phyloP scores from a whole-genome alignment of 2,113 vertebrate species.

The Romanogobio albipinnatus region DNA sequence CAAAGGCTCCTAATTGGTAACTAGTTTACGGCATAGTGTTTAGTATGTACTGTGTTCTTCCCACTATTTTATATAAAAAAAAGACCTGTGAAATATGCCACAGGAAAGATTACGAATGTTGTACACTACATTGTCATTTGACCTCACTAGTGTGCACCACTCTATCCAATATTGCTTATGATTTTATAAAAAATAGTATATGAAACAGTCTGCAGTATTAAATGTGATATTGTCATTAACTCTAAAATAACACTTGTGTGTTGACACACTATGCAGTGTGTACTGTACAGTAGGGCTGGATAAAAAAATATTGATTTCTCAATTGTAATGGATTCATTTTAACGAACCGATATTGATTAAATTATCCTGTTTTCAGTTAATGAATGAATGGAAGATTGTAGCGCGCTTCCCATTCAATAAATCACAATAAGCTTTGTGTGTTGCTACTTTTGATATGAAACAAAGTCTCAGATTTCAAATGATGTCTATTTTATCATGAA shows the following conservation, averaged over 20 bases:
- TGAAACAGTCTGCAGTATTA: too few species aligned
- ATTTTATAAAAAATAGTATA: background rate
- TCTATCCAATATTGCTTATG: background rate
- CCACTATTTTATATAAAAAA: background rate
- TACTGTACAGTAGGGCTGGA: background rate
- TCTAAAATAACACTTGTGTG: background rate
- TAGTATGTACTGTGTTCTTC: background rate
- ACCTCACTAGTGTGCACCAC: background rate
- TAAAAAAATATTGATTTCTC: too few species aligned
- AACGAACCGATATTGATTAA: too few species aligned
- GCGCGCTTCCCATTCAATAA: too few species aligned
- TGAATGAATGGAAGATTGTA: too few species aligned
- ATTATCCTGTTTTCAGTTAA: too few species aligned
- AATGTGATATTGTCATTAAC: background rate
- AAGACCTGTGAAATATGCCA: background rate
- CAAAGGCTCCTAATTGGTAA: background rate
- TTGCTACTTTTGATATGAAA: too few species aligned
- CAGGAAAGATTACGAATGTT: background rate
- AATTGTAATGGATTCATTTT: too few species aligned
- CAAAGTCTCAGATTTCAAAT: too few species aligned
- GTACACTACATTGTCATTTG: background rate
- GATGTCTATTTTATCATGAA: too few species aligned
- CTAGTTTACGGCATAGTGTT: background rate
- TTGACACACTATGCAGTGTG: background rate
- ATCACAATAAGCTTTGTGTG: too few species aligned